Base-by-base conservation (phyloP, 2,113 vertebrate genomes). In the Cheirogaleus medius region DNA sequence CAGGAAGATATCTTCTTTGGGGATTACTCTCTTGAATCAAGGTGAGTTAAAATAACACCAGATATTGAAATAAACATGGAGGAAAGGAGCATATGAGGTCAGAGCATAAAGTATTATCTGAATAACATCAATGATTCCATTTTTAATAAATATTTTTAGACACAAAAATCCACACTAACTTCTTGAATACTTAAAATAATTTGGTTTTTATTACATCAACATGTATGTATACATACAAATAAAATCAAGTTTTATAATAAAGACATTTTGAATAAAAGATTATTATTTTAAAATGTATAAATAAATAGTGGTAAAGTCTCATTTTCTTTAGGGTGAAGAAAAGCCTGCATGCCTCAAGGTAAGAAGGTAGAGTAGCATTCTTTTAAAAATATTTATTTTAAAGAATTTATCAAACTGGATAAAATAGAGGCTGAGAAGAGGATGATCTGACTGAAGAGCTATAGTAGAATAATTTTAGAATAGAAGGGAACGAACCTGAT, bases 401-500 rank as follows among this genome's bases (percentile, higher is more conserved):
- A 68, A 92, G 44, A 81, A 56, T 39, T 66, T 81, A 69, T 23
- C 47, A 86, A 69, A 63, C 17, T 86, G 44, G 29, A 83, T 95
- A 95, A 49, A 29, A 44, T 0, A 84, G 23, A 74, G 58, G 39
- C 87, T 96, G 34, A 87, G 42, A 92, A 87, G 9, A 60, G 6
- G 20, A 74, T 18, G 8, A 74, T 69, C 3, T 84, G 32, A 85
- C 20, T 58, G 13, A 94, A 85, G 2, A 84, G 54, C 17, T 66
- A n/a, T 27, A 96, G 29, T 0, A 95, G 71, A 93, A 81, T 34
- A 81, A 76, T 10, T 86, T 83, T 77, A 73, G 11, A 81, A 78
- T 64, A 97, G 52, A 85, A 15, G 37, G 5, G 13, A 80, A 97
- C 97, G 82, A 84, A 98, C 98, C 98, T 98, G 98, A 96, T 98